Evolutionary conservation across 2,113 vertebrate genomes (phyloP).

Genomic region (Hippocampus guttulatus): DNA sequence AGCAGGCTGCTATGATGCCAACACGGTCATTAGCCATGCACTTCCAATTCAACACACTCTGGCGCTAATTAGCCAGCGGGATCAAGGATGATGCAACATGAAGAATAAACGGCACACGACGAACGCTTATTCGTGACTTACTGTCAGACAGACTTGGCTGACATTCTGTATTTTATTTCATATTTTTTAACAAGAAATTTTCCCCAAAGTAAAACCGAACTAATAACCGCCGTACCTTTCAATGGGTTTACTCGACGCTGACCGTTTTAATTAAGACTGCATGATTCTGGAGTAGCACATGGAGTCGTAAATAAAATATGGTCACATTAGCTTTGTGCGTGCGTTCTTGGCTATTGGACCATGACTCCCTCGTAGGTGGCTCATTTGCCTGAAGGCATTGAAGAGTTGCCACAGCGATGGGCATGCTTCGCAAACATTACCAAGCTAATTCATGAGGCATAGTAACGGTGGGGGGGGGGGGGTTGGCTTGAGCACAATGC

Average conservation of each 20-base stretch:
- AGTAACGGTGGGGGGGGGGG: conserved; percentile 13
- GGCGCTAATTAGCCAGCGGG: conserved; percentile 65
- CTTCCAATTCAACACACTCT: conserved; percentile 68
- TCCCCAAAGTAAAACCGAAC: background rate
- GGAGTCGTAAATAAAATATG: background rate
- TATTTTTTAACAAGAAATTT: too few relatives aligned
- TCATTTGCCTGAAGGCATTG: conserved; percentile 22
- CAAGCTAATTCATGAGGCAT: conserved; percentile 36
- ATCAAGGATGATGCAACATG: conserved; percentile 49
- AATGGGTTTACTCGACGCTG: too few relatives aligned
- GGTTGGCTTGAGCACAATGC: conserved; percentile 22
- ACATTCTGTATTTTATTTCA: too few relatives aligned
- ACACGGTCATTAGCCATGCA: conserved; percentile 71
- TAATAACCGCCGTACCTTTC: background rate
- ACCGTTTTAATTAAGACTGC: too few relatives aligned
- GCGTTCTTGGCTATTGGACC: conserved; percentile 1
- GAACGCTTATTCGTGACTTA: background rate
- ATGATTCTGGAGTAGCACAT: too few relatives aligned
- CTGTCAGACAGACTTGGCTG: too few relatives aligned
- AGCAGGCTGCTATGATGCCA: conserved; percentile 74
- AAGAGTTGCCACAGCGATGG: conserved; percentile 18
- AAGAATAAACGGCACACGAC: conserved; percentile 26
- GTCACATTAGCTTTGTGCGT: background rate
- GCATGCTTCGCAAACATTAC: conserved; percentile 45
- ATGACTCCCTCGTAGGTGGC: conserved; percentile 14